Conservation (phyloP, 2,113 vertebrate species). For the Mustelus asterias region DNA sequence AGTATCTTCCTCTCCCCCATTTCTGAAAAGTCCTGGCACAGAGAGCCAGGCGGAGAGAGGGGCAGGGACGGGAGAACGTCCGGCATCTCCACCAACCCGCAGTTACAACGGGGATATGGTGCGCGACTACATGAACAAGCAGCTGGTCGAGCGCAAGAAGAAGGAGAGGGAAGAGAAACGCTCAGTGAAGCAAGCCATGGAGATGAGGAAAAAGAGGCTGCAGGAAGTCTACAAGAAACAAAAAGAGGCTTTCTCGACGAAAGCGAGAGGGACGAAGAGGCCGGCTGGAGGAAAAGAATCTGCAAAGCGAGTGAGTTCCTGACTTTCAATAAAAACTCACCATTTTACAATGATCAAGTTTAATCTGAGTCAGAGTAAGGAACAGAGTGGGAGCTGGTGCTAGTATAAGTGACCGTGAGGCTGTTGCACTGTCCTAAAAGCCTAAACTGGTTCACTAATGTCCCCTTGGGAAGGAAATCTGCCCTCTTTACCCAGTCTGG, state of each 20-base stretch:
- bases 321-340: no score
- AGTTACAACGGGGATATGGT: slow-evolving; percentile 43
- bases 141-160: slow-evolving; percentile 44
- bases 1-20: background rate
- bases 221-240: slow-evolving; percentile 54
- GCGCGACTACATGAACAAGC: slow-evolving; percentile 47
- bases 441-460: background rate
- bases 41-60: slow-evolving; percentile 41
- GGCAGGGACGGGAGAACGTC: slow-evolving; percentile 27
- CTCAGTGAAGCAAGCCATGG: background rate
- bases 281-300: background rate
- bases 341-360: background rate
- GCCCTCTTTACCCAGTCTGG: background rate
- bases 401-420: background rate
- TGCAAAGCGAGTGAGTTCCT: background rate
- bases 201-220: slow-evolving; percentile 46
- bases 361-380: background rate
- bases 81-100: background rate
- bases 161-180: slow-evolving; percentile 46
- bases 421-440: background rate
- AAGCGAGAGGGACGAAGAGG: background rate
- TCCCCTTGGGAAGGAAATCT: background rate
- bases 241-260: slow-evolving; percentile 47
- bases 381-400: background rate
- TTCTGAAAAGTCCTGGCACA: rapidly evolving